Evolutionary conservation across 2,888 invertebrate genomes (phyloP), one percentile per base, ranked within the genome.

Genomic region (Caenorhabditis sp.): DNA sequence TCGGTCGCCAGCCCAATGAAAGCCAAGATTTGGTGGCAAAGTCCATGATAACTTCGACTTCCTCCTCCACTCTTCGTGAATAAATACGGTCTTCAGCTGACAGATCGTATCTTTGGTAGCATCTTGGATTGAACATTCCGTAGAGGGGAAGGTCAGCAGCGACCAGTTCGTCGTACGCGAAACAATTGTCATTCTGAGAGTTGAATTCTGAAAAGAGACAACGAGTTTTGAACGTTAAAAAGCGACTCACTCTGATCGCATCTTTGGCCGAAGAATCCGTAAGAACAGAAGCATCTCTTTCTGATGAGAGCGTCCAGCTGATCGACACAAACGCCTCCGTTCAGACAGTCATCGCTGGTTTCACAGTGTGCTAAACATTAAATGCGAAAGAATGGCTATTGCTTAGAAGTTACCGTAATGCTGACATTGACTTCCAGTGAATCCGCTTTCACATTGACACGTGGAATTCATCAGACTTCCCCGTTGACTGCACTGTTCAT

Each of bases 381-480:
- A n/a, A n/a, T n/a, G n/a, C n/a, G n/a, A n/a, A n/a, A n/a, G n/a
- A n/a, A n/a, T n/a, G n/a, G n/a, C n/a, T n/a, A n/a, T n/a, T n/a
- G n/a, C n/a, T n/a, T n/a, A n/a, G n/a, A n/a, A n/a, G 17, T 15
- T 45, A 90, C 90, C 89, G 85, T 88, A 85, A 90, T 93, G 95
- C 91, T 96, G 95, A 89, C 96, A 97, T 27, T 93, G 92, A 0
- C 93, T 88, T 0, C 96, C 96, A 80, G 93, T 93, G 90, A 93
- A 94, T 85, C 94, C 92, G 15, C 75, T 82, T 32, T 90, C 86
- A 79, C 91, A 91, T 13, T 80, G 70, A 71, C 87, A 87, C 8
- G 65, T 76, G 5, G 62, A 83, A 43, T 86, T 83, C 37, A 65
- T 55, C 13, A 70, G 63, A 8, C 45, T 68, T 24, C 96, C 96